These are phyloP conservation scores for Helicoverpa assulta DNA, from an alignment of 2,888 invertebrate species.

Conservation along the genomic window DNA sequence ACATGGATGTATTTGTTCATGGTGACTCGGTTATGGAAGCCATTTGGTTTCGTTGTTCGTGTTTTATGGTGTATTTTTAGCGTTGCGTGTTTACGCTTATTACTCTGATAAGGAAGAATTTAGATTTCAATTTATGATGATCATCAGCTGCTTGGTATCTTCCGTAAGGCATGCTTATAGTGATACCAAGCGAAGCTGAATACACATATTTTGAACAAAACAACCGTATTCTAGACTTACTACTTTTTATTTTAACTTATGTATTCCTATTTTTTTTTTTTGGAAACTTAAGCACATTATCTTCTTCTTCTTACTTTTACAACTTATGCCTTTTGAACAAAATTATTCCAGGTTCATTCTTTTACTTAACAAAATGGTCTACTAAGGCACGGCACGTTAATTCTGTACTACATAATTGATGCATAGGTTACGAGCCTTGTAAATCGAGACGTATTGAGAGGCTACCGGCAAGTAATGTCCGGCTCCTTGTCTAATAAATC, in stretches of 20 bases:
- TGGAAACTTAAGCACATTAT: no score
- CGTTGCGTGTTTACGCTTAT: not conserved
- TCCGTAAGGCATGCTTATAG: not conserved
- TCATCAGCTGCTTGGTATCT: not conserved
- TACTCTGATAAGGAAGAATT: not conserved
- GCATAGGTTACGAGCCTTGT: constrained; percentile 38
- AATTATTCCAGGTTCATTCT: no score
- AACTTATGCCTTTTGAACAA: no score
- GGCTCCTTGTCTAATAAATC: constrained; percentile 46
- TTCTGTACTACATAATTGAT: constrained; percentile 22
- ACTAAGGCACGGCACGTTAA: not conserved
- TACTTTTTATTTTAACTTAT: no score
- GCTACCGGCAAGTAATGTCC: constrained; percentile 48
- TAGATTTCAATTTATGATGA: not conserved
- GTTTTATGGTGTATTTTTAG: not conserved
- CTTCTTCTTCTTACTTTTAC: no score
- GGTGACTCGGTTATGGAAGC: not conserved
- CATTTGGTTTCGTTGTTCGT: not conserved
- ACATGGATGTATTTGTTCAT: constrained; percentile 40
- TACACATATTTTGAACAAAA: no score
- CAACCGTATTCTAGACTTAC: no score
- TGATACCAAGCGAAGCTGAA: no score
- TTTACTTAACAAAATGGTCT: not conserved
- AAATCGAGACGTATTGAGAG: constrained; percentile 51
- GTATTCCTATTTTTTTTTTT: no score